Evolutionary conservation across 2,113 vertebrate species (phyloP).

Genomic region (Callionymus lyra): DNA sequence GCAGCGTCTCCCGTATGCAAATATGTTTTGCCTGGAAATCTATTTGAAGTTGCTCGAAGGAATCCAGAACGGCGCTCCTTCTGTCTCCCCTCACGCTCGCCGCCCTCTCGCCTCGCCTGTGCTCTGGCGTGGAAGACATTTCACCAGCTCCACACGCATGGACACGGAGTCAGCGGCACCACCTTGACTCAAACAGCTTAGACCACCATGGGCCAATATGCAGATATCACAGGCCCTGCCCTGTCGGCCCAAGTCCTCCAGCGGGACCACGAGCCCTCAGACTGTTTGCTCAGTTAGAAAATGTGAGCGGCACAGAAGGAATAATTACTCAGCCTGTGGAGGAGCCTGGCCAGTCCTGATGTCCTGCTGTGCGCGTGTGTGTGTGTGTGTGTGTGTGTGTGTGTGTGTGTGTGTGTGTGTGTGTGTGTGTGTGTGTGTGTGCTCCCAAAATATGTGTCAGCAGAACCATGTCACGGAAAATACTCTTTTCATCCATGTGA

Average conservation of each 20-base stretch:
- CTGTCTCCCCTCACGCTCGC: constrained; percentile 56
- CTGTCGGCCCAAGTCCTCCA: constrained; percentile 26
- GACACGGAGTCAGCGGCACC: constrained; percentile 39
- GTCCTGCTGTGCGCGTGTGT: constrained; percentile 6
- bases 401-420: constrained; percentile 3
- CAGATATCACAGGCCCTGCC: constrained; percentile 45
- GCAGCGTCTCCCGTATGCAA: constrained; percentile 72
- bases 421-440: not conserved
- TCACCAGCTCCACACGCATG: constrained; percentile 64
- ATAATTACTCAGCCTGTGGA: constrained; percentile 34
- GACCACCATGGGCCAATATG: constrained; percentile 61
- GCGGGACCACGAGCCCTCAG: constrained; percentile 33
- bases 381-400: not conserved
- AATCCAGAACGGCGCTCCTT: constrained; percentile 71
- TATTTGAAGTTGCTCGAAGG: constrained; percentile 76
- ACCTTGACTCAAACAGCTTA: constrained; percentile 34
- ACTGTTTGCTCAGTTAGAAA: constrained; percentile 47
- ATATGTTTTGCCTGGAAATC: constrained; percentile 77
- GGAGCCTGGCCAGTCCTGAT: constrained; percentile 17
- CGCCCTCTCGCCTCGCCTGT: constrained; percentile 47
- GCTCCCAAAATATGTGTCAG: not conserved
- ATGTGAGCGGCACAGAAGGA: constrained; percentile 36
- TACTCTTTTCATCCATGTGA: too few species aligned
- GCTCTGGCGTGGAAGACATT: constrained; percentile 59
- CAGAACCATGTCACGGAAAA: too few species aligned